Percentiles rank a stretch among this genome's conserved stretches.
phyloP scores from a whole-genome alignment of 2,113 vertebrate species.

The Puffinus mauretanicus region DNA sequence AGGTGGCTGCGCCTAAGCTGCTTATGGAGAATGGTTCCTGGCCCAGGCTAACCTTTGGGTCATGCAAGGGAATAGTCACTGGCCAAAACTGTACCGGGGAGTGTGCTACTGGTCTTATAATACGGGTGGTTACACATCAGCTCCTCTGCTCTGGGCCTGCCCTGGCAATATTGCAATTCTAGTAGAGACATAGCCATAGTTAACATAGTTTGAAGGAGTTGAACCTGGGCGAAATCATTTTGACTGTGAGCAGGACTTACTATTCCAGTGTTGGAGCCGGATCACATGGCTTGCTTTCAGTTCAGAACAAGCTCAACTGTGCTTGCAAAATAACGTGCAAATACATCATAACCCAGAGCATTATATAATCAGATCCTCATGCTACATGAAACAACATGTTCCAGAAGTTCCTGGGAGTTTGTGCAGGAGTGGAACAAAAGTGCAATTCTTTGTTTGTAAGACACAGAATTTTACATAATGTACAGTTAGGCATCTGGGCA shows the following conservation, averaged over 20 bases:
- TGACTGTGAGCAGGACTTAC: background rate
- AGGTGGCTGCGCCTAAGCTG: background rate
- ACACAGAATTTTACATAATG: background rate
- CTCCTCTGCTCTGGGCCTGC: background rate
- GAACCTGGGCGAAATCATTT: background rate
- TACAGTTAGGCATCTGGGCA: background rate
- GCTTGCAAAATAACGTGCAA: background rate
- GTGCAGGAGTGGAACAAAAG: background rate
- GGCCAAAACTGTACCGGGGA: background rate
- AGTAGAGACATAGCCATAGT: background rate
- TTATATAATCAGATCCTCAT: constrained; percentile 21
- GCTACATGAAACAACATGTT: background rate
- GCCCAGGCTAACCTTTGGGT: background rate
- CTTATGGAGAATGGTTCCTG: background rate
- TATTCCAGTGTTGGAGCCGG: background rate
- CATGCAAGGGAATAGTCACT: background rate
- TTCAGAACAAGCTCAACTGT: background rate
- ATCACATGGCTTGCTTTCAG: background rate
- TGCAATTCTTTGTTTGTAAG: background rate
- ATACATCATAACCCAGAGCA: background rate
- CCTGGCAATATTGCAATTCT: fast-evolving
- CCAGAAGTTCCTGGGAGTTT: background rate
- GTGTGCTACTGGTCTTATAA: background rate
- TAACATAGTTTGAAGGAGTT: background rate
- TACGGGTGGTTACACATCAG: background rate